These are phyloP conservation scores for Acomys russatus DNA, from an alignment of 2,797 vertebrate species.

Conservation along the genomic window DNA sequence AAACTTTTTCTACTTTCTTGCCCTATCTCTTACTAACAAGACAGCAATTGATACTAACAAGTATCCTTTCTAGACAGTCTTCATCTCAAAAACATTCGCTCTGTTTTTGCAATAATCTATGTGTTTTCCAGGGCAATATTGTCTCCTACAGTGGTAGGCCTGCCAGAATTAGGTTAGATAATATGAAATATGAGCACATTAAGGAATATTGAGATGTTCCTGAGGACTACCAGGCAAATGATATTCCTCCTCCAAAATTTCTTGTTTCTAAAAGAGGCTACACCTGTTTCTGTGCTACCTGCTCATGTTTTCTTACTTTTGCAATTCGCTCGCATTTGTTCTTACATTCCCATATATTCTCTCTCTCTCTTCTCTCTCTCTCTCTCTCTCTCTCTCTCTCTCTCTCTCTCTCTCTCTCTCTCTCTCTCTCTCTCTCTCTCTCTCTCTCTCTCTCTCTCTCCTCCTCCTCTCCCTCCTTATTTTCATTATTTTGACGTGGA, in stretches of 20 bases:
- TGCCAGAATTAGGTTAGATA: background rate
- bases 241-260: conserved; percentile 28
- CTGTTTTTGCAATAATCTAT: background rate
- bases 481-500: conserved; percentile 85
- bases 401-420: background rate
- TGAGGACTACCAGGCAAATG: background rate
- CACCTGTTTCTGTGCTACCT: conserved; percentile 88
- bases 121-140: background rate
- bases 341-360: conserved; percentile 82
- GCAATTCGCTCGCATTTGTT: conserved; percentile 78
- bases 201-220: background rate
- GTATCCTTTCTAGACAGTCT: background rate
- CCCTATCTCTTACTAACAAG: background rate
- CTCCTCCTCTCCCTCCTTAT: conserved; percentile 79
- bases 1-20: background rate
- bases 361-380: conserved; percentile 72
- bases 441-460: conserved; percentile 74
- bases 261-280: conserved; percentile 72
- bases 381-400: background rate
- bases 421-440: background rate
- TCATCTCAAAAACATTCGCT: background rate
- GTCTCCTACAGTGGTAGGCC: background rate
- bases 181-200: background rate
- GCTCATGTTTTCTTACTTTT: conserved; percentile 87
- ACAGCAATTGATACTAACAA: background rate